Evolutionary conservation across 2,888 invertebrate genomes (phyloP).

Genomic region (Leucania comma): DNA sequence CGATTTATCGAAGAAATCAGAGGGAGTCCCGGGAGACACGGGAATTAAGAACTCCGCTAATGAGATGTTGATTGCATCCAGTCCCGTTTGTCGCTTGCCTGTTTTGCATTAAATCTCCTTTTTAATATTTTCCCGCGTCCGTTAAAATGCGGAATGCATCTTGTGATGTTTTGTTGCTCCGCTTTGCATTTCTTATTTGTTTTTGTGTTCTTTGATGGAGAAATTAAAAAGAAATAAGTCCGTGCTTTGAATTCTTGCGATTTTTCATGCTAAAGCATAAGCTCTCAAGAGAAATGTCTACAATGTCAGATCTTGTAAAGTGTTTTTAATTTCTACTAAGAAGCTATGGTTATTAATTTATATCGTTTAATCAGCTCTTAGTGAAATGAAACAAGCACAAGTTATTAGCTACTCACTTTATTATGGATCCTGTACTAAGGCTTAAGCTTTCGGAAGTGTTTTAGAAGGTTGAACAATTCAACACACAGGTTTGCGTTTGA

Average conservation of each 20-base stretch:
- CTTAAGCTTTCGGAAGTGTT: neutral
- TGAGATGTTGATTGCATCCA: slow-evolving; percentile 89
- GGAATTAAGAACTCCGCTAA: slow-evolving; percentile 87
- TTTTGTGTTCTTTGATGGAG: slow-evolving; percentile 57
- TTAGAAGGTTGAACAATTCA: too few relatives aligned
- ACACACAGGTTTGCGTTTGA: too few relatives aligned
- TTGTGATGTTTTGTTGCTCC: slow-evolving; percentile 76
- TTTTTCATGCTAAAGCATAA: slow-evolving; percentile 19
- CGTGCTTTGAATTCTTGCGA: slow-evolving; percentile 36
- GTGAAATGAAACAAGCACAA: neutral
- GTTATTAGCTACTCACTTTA: neutral
- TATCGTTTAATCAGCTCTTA: slow-evolving; percentile 6
- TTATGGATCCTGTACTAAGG: neutral
- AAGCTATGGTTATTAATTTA: slow-evolving; percentile 16
- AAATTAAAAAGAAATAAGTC: slow-evolving; percentile 58
- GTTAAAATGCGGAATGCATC: slow-evolving; percentile 83
- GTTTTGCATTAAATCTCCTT: slow-evolving; percentile 79
- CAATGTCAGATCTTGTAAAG: slow-evolving; percentile 11
- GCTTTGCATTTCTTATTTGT: slow-evolving; percentile 47
- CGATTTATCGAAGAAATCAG: slow-evolving; percentile 86
- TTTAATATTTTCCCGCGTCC: slow-evolving; percentile 72
- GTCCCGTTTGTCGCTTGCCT: slow-evolving; percentile 81
- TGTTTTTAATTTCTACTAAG: neutral
- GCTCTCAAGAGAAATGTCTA: slow-evolving; percentile 19
- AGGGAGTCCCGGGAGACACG: slow-evolving; percentile 77